Evolutionary conservation across 2,113 vertebrate genomes (phyloP), one percentile per base, ranked within the genome.

Genomic region (Onychorhynchus coronatus): DNA sequence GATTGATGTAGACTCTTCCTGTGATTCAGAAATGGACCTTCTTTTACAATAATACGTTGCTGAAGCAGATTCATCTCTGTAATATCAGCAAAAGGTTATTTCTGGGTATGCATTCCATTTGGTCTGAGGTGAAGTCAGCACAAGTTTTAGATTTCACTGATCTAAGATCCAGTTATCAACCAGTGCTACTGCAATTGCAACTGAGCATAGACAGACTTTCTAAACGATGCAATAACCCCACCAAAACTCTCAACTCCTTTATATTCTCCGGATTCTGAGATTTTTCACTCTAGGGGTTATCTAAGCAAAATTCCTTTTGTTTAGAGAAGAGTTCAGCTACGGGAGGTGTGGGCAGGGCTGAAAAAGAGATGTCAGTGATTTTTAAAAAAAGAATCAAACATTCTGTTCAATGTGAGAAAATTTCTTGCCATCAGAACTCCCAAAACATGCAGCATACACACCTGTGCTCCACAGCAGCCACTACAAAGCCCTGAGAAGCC

Each of bases 391-490:
- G 35, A 42, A 28, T 5, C 4, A 0, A 2, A 23, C 35, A 20
- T 59, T 52, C 33, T 33, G 3, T 55, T 74, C 33, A 65, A 39
- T 20, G 30, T 67, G 39, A 93, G 18, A 56, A 88, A 44, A 24
- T 19, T 56, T 24, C 44, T 70, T 76, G 58, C 91, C 19, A 37
- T 37, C 35, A 66, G 30, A 79, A 77, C 30, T 44, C 76, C 41
- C 41, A 52, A 33, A 80, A 28, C 1, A 0, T 37, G 35, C 55
- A 52, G 27, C 27, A 42, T 42, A 92, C 97, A 3, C 97, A 99
- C 99, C 99, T 99, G 98, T 99, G 99, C 89, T 99, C 99, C 85
- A 99, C 98, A 33, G 99, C 98, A 49, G 99, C 99, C 86, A 99
- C 99, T 44, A 99, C 96, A 95, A 99, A 99, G 56, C 99, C 99